Evolutionary conservation across 2,888 invertebrate species (phyloP).

Genomic region (Galerucella nymphaeae): DNA sequence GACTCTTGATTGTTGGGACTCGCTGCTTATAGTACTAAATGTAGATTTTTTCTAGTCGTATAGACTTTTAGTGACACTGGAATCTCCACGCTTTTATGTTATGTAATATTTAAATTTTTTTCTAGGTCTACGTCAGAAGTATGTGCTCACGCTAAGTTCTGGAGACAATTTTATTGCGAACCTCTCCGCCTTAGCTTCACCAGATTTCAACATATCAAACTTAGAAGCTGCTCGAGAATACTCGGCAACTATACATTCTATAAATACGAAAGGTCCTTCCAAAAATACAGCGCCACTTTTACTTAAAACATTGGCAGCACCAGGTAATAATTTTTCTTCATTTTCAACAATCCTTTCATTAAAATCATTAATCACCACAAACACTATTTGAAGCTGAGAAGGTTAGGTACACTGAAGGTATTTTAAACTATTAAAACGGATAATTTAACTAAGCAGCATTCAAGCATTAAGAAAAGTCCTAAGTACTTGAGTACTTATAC

Average conservation of each 20-base stretch:
- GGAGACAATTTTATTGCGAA: constrained; percentile 62
- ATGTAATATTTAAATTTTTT: constrained; percentile 16
- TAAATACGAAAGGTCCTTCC: constrained; percentile 73
- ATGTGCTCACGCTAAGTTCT: constrained; percentile 62
- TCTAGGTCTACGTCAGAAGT: constrained; percentile 60
- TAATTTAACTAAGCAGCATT: too few species aligned
- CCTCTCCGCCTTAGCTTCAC: constrained; percentile 60
- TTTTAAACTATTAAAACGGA: too few species aligned
- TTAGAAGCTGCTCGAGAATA: constrained; percentile 67
- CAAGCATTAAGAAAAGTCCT: too few species aligned
- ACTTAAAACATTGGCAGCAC: constrained; percentile 66
- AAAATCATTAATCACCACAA: neutral
- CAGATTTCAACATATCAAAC: constrained; percentile 67
- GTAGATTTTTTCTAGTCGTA: too few species aligned
- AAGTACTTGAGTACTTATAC: too few species aligned
- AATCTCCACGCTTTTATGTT: too few species aligned
- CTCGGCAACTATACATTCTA: constrained; percentile 69
- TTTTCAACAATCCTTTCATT: neutral
- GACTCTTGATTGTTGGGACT: too few species aligned
- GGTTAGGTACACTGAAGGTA: too few species aligned
- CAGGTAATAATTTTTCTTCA: constrained; percentile 45
- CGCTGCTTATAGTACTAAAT: too few species aligned
- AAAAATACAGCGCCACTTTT: constrained; percentile 62
- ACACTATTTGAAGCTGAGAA: too few species aligned
- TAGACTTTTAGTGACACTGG: too few species aligned